Evolutionary conservation across 2,888 invertebrate genomes (phyloP).

Genomic region (Lysandra coridon): DNA sequence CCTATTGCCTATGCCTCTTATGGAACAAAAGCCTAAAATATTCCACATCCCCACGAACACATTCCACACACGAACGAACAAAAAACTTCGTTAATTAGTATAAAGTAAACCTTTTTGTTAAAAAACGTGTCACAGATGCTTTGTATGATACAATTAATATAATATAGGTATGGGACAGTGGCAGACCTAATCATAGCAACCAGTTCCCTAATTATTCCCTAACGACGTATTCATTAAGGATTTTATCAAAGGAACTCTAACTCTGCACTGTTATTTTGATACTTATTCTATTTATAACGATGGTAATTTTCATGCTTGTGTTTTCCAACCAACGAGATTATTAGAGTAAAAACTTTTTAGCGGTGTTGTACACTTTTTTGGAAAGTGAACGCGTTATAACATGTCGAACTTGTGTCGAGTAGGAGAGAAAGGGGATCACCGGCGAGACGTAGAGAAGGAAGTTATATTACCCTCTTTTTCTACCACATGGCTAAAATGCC

Average conservation of each 20-base stretch:
- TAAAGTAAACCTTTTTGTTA: neutral
- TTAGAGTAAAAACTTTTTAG: neutral
- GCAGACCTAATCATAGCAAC: conserved; percentile 17
- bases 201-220: conserved; percentile 23
- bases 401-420: too few relatives aligned
- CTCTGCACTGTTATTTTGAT: conserved; percentile 14
- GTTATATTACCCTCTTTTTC: too few relatives aligned
- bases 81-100: neutral
- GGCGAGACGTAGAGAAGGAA: too few relatives aligned
- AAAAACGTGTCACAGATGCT: neutral
- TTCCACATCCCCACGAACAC: too few relatives aligned
- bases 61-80: neutral
- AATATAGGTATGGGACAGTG: neutral
- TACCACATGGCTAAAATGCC: too few relatives aligned
- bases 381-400: too few relatives aligned
- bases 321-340: neutral
- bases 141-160: neutral
- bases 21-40: neutral
- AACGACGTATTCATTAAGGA: conserved; percentile 27
- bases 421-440: too few relatives aligned
- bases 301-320: neutral
- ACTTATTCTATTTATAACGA: conserved; percentile 4
- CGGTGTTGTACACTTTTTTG: neutral
- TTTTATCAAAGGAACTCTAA: conserved; percentile 12
- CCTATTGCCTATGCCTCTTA: neutral